Base-by-base conservation (phyloP, 1,140 invertebrate species). In the Subanguina moxae region DNA sequence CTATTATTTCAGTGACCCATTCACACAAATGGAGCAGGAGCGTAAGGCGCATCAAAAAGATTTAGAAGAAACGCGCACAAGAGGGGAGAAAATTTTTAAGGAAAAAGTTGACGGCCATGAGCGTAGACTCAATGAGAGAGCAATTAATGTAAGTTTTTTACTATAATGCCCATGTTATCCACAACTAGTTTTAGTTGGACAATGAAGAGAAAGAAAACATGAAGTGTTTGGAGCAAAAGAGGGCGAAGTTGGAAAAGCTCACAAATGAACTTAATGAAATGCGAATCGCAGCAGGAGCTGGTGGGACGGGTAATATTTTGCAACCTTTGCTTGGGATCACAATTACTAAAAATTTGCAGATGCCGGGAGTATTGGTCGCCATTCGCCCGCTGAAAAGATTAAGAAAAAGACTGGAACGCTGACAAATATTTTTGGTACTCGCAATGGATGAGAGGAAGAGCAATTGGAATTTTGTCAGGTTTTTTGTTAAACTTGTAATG, bases 21-120 rank as follows among this genome's bases (percentile, higher is more conserved):
- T 81, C 72, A 81, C 79, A 5, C 74, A 68, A 28, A 48, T 81
- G 38, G 79, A 81, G 38, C 57, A 77, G 23, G 80, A 81, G 42
- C 64, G 57, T 17, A 56, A 68, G 13, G 25, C 21, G 3, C 23
- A 32, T 21, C 77, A 78, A 58, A 21, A 48, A 17, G 74, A 80
- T 62, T 45, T 65, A 27, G 58, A 75, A 42, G 61, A 74, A 23
- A 42, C 56, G 8, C 76, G 61, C 32, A 25, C 64, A 19, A 67
- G 56, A 45, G 72, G 79, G 42, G 78, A 80, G 62, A 42, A 57
- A 19, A 73, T 81, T 0, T 76, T 80, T 23, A 65, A 56, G 7
- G 68, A 81, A 17, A 82, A 83, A 42, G 69, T 76, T 19, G 62
- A 46, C 17, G 67, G 66, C 5, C 43, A 72, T 28, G 70, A 74